Percentiles rank a stretch among this genome's conserved stretches.
These are phyloP conservation scores for Danio jaintianensis DNA, from an alignment of 2,797 vertebrate species.

Conservation along the genomic window DNA sequence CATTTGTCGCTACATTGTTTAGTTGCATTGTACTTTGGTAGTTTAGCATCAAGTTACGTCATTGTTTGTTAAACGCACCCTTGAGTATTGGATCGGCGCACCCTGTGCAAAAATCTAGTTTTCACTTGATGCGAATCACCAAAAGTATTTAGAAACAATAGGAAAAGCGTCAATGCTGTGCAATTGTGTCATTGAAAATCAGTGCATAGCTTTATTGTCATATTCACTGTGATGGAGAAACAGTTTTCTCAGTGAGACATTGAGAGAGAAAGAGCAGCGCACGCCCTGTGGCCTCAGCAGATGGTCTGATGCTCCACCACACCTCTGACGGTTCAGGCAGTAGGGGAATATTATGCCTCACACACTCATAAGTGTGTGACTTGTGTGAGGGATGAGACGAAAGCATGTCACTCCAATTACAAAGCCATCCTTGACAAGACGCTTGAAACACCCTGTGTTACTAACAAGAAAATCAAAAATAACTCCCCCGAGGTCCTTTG, in stretches of 20 bases:
- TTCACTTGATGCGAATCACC: neutral
- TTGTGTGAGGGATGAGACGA: slow-evolving; percentile 62
- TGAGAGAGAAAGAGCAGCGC: neutral
- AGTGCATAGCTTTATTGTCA: neutral
- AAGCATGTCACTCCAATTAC: slow-evolving; percentile 72
- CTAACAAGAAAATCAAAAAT: slow-evolving; percentile 53
- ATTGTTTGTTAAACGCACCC: too few relatives aligned
- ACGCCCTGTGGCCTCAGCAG: slow-evolving; percentile 30
- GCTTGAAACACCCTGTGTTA: slow-evolving; percentile 72
- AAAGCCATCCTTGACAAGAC: slow-evolving; percentile 51
- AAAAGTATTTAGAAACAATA: neutral
- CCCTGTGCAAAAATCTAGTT: neutral
- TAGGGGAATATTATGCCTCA: slow-evolving; percentile 52
- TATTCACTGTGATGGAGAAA: slow-evolving; percentile 15
- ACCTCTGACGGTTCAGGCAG: slow-evolving; percentile 16
- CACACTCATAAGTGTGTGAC: slow-evolving; percentile 43
- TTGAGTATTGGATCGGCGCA: too few relatives aligned
- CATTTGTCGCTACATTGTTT: too few relatives aligned
- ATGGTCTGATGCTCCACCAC: slow-evolving; percentile 34
- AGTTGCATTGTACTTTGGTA: too few relatives aligned
- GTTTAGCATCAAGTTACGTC: too few relatives aligned
- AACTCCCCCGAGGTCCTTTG: slow-evolving; percentile 51
- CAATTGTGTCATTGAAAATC: slow-evolving; percentile 3
- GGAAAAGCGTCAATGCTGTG: neutral
- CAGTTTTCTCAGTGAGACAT: slow-evolving; percentile 13